A percentile compares a stretch with the other conserved stretches of the same genome.
Conservation (phyloP, 2,797 vertebrate species). For the Fundulus diaphanus region DNA sequence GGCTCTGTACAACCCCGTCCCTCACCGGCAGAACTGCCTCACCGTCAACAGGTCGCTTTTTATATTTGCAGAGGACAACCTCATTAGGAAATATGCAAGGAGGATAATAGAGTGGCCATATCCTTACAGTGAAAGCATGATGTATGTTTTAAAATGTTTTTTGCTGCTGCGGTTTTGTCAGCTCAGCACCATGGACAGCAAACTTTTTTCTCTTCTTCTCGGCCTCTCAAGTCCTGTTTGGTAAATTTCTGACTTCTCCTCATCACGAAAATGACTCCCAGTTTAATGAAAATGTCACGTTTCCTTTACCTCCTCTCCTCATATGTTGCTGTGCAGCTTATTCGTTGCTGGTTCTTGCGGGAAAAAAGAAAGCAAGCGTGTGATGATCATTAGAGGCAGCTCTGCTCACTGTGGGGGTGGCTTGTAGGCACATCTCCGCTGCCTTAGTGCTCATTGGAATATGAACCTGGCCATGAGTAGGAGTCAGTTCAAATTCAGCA, state of each 20-base stretch:
- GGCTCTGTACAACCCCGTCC: conserved; percentile 98
- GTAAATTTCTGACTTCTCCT: too few species aligned
- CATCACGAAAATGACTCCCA: neutral
- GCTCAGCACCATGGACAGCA: conserved; percentile 68
- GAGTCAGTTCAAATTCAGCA: conserved; percentile 73
- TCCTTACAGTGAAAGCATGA: conserved; percentile 82
- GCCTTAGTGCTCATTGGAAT: conserved; percentile 77
- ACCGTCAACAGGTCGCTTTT: conserved; percentile 99
- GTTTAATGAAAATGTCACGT: neutral
- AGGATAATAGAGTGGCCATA: conserved; percentile 99
- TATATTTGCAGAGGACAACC: conserved; percentile 97
- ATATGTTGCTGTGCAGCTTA: conserved; percentile 24
- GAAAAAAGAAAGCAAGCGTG: conserved; percentile 64
- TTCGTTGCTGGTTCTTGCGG: conserved; percentile 40
- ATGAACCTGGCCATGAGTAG: conserved; percentile 76
- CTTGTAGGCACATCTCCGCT: conserved; percentile 75
- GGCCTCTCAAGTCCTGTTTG: neutral
- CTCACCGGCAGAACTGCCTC: conserved; percentile 97
- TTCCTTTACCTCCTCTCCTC: neutral
- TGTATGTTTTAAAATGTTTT: neutral
- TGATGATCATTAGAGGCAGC: conserved; percentile 72
- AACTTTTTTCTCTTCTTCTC: neutral
- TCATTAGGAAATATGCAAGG: conserved; percentile 95
- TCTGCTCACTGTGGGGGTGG: conserved; percentile 74
- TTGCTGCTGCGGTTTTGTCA: neutral